Conservation (phyloP, 2,888 invertebrate genomes). For the Aphrophora alni region DNA sequence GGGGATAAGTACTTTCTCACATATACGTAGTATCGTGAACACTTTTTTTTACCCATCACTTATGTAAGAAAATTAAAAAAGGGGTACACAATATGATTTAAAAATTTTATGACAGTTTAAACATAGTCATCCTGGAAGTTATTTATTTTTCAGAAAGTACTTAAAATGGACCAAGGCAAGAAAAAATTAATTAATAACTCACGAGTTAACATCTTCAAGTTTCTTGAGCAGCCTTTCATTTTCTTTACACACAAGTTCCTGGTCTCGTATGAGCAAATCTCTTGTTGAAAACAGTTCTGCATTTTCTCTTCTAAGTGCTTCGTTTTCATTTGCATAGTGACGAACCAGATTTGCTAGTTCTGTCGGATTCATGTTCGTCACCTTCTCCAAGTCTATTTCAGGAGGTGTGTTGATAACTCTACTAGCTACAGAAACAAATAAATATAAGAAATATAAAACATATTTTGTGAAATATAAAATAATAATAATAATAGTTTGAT, state of each 20-base stretch:
- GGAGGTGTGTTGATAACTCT: conserved; percentile 61
- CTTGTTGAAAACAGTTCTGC: conserved; percentile 80
- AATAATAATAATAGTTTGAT: no score
- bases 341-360: conserved; percentile 85
- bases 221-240: conserved; percentile 88
- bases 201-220: conserved; percentile 88
- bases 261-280: conserved; percentile 84
- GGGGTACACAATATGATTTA: no score
- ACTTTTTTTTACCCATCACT: no score
- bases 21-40: no score
- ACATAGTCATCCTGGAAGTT: no score
- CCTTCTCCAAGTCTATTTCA: conserved; percentile 72
- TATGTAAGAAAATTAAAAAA: no score
- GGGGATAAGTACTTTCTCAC: no score
- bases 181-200: conserved; percentile 58
- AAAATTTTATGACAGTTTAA: no score
- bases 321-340: conserved; percentile 84
- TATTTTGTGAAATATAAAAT: no score
- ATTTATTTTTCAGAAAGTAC: no score
- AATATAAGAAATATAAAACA: no score
- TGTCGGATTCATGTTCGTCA: conserved; percentile 75
- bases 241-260: conserved; percentile 87
- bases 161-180: no score
- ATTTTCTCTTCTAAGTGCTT: conserved; percentile 81
- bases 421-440: neutral